Base-by-base conservation (phyloP, 2,113 vertebrate species). In the Sminthopsis crassicaudata region DNA sequence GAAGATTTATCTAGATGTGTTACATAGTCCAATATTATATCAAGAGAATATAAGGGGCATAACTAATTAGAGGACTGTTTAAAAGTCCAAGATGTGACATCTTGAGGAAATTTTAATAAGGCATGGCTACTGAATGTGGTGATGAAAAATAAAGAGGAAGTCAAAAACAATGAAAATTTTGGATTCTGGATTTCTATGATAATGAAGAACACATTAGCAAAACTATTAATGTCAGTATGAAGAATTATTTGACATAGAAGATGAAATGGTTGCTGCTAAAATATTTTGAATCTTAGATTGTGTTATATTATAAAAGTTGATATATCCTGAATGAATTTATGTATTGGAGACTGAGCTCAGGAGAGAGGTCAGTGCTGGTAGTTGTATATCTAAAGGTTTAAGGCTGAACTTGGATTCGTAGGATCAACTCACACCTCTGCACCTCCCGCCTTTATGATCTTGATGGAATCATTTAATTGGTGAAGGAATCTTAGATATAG, bases 281-380 rank as follows among this genome's bases (percentile, higher is more conserved):
- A 36, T n/a, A 24, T 50, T 36, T 67, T 54, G 42, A 67, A 93
- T 94, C 23, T 95, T 57, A 94, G 54, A 50, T 89, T 30, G 90
- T 46, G 84, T 24, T 51, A 27, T 3, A 6, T 1, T 10, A 89
- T 42, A 91, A 50, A 93, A 92, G 52, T 55, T 89, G 3, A 92
- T 50, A 95, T 54, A 0, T 36, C 11, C 30, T 57, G 94, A 60
- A 90, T 54, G 2, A 30, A 95, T 1, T 92, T 50, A 89, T 11
- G 76, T 6, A 42, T 84, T 52, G 67, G 57, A 88, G 1, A 93
- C 6, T 90, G n/a, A 48, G 7, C 50, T 93, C 2, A 88, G 92
- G 90, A 42, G 51, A 55, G 30, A 94, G 92, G 52, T 48, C 84
- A 42, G 9, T 6, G 36, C 19, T 53, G 46, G 8, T 91, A 90